Evolutionary conservation across 92 coral and sea anemone genomes (phyloP).

Genomic region (Palythoa caribaeorum): DNA sequence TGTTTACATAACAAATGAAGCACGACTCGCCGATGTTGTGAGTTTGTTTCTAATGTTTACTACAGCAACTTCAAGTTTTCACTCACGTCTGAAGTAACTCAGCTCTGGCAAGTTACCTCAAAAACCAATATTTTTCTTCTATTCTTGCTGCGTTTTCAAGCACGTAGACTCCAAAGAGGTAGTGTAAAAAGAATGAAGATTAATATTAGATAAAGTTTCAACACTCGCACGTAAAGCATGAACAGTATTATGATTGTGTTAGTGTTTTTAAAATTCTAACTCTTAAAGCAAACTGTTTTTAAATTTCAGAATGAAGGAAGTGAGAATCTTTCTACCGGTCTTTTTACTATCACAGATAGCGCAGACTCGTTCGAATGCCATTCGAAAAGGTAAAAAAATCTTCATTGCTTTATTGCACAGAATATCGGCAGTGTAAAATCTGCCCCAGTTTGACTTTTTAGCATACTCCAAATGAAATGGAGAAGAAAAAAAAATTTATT

Average conservation of each 20-base stretch:
- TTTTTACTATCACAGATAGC: not conserved
- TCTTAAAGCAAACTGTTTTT: not conserved
- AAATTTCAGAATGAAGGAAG: slow-evolving; percentile 15
- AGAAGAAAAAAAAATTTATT: too few species aligned
- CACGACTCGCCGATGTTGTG: not conserved
- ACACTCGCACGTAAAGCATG: not conserved
- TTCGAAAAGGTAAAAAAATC: not conserved
- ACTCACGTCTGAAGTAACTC: not conserved
- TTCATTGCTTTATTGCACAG: not conserved
- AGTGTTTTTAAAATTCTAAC: not conserved
- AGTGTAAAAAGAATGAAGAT: not conserved
- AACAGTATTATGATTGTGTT: not conserved
- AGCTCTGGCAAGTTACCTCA: not conserved
- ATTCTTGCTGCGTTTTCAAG: not conserved
- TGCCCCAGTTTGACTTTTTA: too few species aligned
- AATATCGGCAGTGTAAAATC: too few species aligned
- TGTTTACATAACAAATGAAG: not conserved
- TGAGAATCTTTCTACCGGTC: slow-evolving; percentile 3
- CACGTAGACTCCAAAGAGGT: not conserved
- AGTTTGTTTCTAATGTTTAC: not conserved
- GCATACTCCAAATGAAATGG: too few species aligned
- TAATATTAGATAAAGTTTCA: not conserved
- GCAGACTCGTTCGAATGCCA: not conserved
- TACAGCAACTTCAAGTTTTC: not conserved
- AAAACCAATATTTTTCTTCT: not conserved